Evolutionary conservation across 2,113 vertebrate genomes (phyloP).

Genomic region (Pelobates fuscus): DNA sequence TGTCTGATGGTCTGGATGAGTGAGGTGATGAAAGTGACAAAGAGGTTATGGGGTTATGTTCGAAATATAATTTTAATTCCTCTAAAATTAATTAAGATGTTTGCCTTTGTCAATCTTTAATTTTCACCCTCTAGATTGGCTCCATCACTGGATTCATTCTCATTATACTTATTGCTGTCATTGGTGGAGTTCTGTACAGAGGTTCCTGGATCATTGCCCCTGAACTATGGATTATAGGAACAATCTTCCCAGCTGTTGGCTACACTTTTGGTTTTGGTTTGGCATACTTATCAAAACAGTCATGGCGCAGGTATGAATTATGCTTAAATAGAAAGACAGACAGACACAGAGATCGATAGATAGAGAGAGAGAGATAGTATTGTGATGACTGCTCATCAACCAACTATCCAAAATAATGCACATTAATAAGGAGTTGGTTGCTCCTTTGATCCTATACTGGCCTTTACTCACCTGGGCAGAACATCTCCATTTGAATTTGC

Average conservation of each 20-base stretch:
- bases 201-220: slow-evolving; percentile 86
- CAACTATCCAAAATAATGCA: too few relatives aligned
- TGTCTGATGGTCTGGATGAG: too few relatives aligned
- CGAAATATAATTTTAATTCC: background rate
- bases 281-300: slow-evolving; percentile 80
- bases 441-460: too few relatives aligned
- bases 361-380: too few relatives aligned
- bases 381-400: too few relatives aligned
- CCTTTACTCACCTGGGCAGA: too few relatives aligned
- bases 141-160: slow-evolving; percentile 78
- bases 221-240: slow-evolving; percentile 88
- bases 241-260: slow-evolving; percentile 85
- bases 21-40: too few relatives aligned
- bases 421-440: too few relatives aligned
- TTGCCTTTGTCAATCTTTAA: background rate
- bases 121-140: slow-evolving; percentile 70
- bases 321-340: background rate
- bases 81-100: background rate
- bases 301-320: slow-evolving; percentile 83
- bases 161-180: slow-evolving; percentile 82
- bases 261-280: slow-evolving; percentile 82
- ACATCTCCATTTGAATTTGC: too few relatives aligned
- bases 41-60: too few relatives aligned
- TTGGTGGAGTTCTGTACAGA: slow-evolving; percentile 88
- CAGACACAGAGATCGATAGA: too few relatives aligned